Conservation (phyloP, 1,140 invertebrate genomes). For the Callitettix versicolor region DNA sequence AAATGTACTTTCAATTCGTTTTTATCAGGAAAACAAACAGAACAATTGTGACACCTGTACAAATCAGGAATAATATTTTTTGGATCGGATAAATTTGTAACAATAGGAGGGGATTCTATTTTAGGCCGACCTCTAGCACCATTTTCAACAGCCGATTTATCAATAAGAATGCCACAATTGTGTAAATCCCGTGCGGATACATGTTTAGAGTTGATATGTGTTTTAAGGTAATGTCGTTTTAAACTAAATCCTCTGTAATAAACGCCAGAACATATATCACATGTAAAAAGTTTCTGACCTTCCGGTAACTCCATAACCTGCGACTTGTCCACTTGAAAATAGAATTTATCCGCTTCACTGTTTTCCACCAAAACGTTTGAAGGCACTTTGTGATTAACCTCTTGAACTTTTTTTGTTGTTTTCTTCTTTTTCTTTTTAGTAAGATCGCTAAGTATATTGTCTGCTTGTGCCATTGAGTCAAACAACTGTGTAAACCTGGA, state of each 20-base stretch:
- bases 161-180: conserved; percentile 30
- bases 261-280: conserved; percentile 40
- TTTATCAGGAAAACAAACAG: conserved; percentile 30
- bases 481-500: background rate
- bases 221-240: conserved; percentile 43
- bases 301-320: conserved; percentile 23
- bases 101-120: conserved; percentile 1
- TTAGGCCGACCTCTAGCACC: conserved; percentile 4
- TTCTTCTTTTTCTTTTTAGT: conserved; percentile 2
- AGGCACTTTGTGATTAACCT: conserved; percentile 12
- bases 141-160: conserved; percentile 10
- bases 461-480: conserved; percentile 1
- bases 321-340: conserved; percentile 17
- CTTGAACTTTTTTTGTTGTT: background rate
- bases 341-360: conserved; percentile 6
- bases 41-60: conserved; percentile 36
- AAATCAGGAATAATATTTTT: conserved; percentile 22
- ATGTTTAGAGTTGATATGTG: conserved; percentile 41
- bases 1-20: conserved; percentile 31
- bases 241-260: conserved; percentile 44
- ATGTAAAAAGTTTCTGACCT: conserved; percentile 36
- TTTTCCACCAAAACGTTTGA: background rate
- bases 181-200: conserved; percentile 35
- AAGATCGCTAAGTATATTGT: conserved; percentile 5
- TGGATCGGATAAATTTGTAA: background rate